Conservation (phyloP, 2,113 vertebrate genomes). For the Pollimyrus isidori region DNA sequence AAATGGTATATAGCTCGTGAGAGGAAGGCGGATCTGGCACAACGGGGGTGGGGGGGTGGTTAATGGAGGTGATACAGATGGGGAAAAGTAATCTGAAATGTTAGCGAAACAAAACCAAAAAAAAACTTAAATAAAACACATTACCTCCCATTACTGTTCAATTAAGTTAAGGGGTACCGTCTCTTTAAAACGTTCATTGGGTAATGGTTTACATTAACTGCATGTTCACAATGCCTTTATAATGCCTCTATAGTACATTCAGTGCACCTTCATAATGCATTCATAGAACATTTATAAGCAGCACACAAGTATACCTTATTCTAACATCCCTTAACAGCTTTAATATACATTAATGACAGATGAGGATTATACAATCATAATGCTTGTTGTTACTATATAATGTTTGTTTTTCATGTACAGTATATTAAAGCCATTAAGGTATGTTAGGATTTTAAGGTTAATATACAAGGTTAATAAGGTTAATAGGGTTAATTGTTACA, state of each 20-base stretch:
- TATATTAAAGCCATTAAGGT: not conserved
- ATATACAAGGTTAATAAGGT: too few relatives aligned
- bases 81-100: not conserved
- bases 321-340: too few relatives aligned
- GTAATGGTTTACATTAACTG: not conserved
- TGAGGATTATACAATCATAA: too few relatives aligned
- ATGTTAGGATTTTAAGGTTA: not conserved
- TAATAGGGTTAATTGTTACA: not conserved
- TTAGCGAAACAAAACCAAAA: not conserved
- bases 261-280: too few relatives aligned
- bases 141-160: not conserved
- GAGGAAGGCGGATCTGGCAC: not conserved
- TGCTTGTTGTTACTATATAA: too few relatives aligned
- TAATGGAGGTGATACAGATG: not conserved
- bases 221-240: not conserved
- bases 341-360: too few relatives aligned
- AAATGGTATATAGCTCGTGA: not conserved
- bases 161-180: not conserved
- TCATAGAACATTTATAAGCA: too few relatives aligned
- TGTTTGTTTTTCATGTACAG: too few relatives aligned
- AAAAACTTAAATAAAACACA: not conserved
- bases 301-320: too few relatives aligned
- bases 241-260: not conserved
- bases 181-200: not conserved
- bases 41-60: not conserved